phyloP scores from a whole-genome alignment of 2,888 invertebrate species.

The Eumacrocentrus americanus region DNA sequence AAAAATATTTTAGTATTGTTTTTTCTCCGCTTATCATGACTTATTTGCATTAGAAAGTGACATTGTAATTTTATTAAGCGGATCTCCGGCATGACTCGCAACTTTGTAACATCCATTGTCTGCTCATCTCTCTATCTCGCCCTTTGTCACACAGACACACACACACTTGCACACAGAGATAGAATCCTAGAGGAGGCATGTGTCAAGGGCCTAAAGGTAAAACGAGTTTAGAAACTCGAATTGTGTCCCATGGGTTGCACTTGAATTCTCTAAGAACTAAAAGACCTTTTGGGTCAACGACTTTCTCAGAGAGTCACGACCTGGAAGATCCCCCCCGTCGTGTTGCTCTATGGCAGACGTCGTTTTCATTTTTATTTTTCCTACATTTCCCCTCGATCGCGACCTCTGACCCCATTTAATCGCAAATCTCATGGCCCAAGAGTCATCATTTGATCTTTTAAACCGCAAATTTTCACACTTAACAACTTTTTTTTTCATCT shows the following conservation, averaged over 20 bases:
- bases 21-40: neutral
- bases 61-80: constrained; percentile 13
- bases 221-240: constrained; percentile 33
- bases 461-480: constrained; percentile 5
- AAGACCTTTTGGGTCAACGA: constrained; percentile 17
- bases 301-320: constrained; percentile 8
- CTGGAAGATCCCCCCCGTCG: constrained; percentile 1
- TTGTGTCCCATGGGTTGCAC: constrained; percentile 15
- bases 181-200: neutral
- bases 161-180: too few species aligned
- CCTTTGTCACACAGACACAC: neutral
- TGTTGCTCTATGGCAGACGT: neutral
- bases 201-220: neutral
- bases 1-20: too few species aligned
- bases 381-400: neutral
- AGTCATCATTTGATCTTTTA: neutral
- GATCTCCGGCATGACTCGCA: constrained; percentile 10
- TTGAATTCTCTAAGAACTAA: constrained; percentile 24
- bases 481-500: neutral
- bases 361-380: neutral
- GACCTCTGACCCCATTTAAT: constrained; percentile 6
- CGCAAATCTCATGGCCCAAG: neutral
- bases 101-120: neutral
- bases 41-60: constrained; percentile 23
- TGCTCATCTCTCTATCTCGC: neutral